These are phyloP conservation scores for Tarsius wallacei DNA, from an alignment of 2,797 vertebrate genomes.

Conservation along the genomic window DNA sequence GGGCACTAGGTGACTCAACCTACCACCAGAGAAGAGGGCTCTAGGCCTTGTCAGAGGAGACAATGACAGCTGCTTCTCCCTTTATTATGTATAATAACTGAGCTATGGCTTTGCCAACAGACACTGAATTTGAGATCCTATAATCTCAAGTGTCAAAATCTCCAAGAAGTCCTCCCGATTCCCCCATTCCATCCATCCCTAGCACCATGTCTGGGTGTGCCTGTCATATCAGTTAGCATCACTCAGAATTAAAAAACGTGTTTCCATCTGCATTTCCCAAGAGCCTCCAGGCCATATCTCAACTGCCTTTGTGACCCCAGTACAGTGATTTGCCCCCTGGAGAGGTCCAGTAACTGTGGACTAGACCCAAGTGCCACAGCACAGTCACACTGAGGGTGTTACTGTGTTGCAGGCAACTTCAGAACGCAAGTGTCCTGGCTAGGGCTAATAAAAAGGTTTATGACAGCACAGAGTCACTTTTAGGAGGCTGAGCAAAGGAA, in stretches of 20 bases:
- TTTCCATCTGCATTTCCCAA: background rate
- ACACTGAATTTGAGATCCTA: background rate
- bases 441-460: conserved; percentile 64
- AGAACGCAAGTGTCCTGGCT: conserved; percentile 46
- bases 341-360: background rate
- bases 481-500: conserved; percentile 4
- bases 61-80: background rate
- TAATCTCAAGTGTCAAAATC: conserved; percentile 2
- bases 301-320: background rate
- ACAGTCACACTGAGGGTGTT: background rate
- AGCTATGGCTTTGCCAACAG: background rate
- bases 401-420: background rate
- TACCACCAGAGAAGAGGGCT: background rate
- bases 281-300: background rate
- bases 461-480: conserved; percentile 3
- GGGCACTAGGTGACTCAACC: too few relatives aligned
- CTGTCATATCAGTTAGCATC: background rate
- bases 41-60: background rate
- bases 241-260: background rate
- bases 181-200: background rate
- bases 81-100: background rate
- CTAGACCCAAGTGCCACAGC: background rate
- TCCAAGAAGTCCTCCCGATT: background rate
- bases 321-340: background rate
- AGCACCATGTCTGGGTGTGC: background rate